Percentiles rank a stretch among this genome's conserved stretches.
Conservation (phyloP, 1,140 invertebrate genomes). For the Thaumetopoea pityocampa region DNA sequence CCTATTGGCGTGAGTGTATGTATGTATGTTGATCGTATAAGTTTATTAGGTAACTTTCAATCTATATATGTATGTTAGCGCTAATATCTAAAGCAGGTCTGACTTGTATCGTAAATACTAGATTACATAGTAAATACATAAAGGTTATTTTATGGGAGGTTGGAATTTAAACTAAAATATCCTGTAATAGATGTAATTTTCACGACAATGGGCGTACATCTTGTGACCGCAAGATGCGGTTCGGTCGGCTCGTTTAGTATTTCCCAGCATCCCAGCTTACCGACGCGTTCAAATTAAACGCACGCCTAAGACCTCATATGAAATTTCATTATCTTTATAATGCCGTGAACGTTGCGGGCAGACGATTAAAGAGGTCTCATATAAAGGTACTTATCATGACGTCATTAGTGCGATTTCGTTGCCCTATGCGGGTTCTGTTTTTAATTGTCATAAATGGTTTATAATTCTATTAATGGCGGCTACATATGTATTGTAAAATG, state of each 20-base stretch:
- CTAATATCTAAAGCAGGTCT: too few species aligned
- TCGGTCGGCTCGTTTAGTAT: conserved; percentile 2
- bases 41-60: too few species aligned
- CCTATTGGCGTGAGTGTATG: too few species aligned
- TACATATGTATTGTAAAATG: not conserved
- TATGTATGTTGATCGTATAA: too few species aligned
- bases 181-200: not conserved
- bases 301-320: conserved; percentile 30
- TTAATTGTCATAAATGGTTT: conserved; percentile 21
- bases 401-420: conserved; percentile 35
- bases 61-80: too few species aligned
- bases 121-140: too few species aligned
- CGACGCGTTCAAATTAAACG: conserved; percentile 28
- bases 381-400: conserved; percentile 38
- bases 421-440: conserved; percentile 26
- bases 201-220: conserved; percentile 1
- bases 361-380: conserved; percentile 39
- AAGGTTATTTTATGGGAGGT: too few species aligned
- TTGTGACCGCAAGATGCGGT: conserved; percentile 1
- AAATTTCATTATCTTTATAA: conserved; percentile 40
- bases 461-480: conserved; percentile 2
- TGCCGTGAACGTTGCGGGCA: conserved; percentile 25
- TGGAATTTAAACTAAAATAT: too few species aligned
- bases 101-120: too few species aligned
- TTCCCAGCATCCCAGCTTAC: conserved; percentile 5